A percentile compares a stretch with the other conserved stretches of the same genome.
Evolutionary conservation across 2,888 invertebrate genomes (phyloP).

Genomic region (Emmelina monodactyla): DNA sequence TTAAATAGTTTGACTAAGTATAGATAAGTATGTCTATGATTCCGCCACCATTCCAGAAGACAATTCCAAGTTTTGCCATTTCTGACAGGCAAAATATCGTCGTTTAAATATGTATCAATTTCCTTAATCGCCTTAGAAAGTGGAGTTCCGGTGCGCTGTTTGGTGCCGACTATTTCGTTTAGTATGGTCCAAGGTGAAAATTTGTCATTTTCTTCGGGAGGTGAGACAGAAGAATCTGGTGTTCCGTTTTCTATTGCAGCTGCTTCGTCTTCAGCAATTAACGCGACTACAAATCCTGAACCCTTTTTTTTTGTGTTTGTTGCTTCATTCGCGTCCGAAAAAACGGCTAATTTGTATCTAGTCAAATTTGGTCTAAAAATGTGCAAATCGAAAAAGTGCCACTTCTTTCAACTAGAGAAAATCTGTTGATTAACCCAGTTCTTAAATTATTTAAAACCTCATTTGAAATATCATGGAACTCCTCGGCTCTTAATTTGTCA

Average conservation of each 20-base stretch:
- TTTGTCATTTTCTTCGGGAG: slow-evolving; percentile 1
- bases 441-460: slow-evolving; percentile 4
- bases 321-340: slow-evolving; percentile 12
- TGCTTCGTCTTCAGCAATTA: not conserved
- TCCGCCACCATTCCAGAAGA: slow-evolving; percentile 17
- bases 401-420: slow-evolving; percentile 14
- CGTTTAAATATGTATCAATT: not conserved
- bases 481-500: not conserved
- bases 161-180: not conserved
- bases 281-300: not conserved
- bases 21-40: slow-evolving; percentile 11
- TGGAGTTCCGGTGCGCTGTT: not conserved
- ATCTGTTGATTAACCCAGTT: slow-evolving; percentile 12
- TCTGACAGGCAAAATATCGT: not conserved
- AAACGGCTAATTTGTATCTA: slow-evolving; percentile 12
- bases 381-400: slow-evolving; percentile 15
- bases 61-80: slow-evolving; percentile 12
- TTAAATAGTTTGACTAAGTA: slow-evolving; percentile 8
- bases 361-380: slow-evolving; percentile 17
- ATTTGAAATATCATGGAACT: not conserved
- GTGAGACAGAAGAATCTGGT: no score
- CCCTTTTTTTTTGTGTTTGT: slow-evolving; percentile 9
- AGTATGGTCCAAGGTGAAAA: not conserved
- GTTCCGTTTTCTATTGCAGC: not conserved
- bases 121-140: not conserved